Percentiles rank a stretch among this genome's conserved stretches.
Evolutionary conservation across 2,888 invertebrate species (phyloP).

Genomic region (Tenthredo livida): DNA sequence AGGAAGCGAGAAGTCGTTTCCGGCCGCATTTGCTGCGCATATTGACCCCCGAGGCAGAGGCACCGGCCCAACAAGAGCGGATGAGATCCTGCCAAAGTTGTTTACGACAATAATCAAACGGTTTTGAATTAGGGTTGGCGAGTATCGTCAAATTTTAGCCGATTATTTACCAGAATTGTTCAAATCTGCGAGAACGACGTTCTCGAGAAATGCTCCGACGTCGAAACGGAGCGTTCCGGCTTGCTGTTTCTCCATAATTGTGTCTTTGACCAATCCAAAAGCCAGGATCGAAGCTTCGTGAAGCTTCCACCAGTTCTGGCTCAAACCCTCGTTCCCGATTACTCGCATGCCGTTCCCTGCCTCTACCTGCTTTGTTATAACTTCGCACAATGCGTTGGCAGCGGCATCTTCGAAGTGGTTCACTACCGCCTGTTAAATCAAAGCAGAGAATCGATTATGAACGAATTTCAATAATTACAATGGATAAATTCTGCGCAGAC

Average conservation of each 20-base stretch:
- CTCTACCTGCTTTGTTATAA: slow-evolving; percentile 82
- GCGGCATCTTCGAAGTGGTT: slow-evolving; percentile 79
- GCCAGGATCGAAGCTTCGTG: slow-evolving; percentile 84
- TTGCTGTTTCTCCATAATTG: slow-evolving; percentile 75
- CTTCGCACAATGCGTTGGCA: slow-evolving; percentile 81
- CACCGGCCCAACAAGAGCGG: slow-evolving; percentile 81
- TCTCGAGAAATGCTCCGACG: slow-evolving; percentile 76
- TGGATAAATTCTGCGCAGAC: slow-evolving; percentile 55
- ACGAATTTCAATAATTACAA: slow-evolving; percentile 62
- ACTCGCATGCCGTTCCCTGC: slow-evolving; percentile 80
- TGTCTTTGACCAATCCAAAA: slow-evolving; percentile 80
- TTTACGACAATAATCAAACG: neutral
- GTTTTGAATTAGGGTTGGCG: slow-evolving; percentile 35
- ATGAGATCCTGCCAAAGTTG: slow-evolving; percentile 70
- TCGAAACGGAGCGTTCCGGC: slow-evolving; percentile 72
- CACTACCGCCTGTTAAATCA: slow-evolving; percentile 66
- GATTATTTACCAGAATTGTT: slow-evolving; percentile 75
- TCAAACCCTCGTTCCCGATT: slow-evolving; percentile 66
- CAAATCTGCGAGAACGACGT: slow-evolving; percentile 79
- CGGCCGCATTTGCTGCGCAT: slow-evolving; percentile 78
- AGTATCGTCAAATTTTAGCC: neutral
- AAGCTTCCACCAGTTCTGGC: slow-evolving; percentile 83
- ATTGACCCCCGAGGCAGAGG: slow-evolving; percentile 81
- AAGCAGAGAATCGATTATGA: slow-evolving; percentile 52
- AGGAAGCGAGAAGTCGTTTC: slow-evolving; percentile 78